Evolutionary conservation across 2,888 invertebrate species (phyloP).

Genomic region (Acholoe squamosa): DNA sequence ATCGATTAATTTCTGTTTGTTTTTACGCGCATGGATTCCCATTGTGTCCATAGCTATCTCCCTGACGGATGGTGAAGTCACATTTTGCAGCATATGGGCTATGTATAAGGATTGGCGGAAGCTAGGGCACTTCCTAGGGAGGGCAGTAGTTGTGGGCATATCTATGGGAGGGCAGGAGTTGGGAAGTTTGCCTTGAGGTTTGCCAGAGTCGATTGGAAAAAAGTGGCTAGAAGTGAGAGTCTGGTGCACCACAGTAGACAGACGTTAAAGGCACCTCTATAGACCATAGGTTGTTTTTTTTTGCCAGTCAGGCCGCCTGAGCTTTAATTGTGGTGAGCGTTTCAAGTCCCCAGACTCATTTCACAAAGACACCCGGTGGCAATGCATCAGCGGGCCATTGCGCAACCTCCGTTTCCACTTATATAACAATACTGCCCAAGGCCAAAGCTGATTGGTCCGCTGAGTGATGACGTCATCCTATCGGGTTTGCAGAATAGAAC

Average conservation of each 20-base stretch:
- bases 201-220: no score
- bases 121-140: no score
- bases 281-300: slow-evolving; percentile 39
- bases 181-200: background rate
- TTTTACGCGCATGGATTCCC: background rate
- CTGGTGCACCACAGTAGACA: slow-evolving; percentile 17
- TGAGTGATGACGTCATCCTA: slow-evolving; percentile 51
- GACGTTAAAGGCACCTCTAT: background rate
- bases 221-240: background rate
- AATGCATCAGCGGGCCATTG: background rate
- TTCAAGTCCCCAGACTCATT: slow-evolving; percentile 54
- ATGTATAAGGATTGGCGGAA: background rate
- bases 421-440: slow-evolving; percentile 38
- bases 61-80: no score
- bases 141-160: no score
- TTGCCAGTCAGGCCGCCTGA: background rate
- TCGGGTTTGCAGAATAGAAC: slow-evolving; percentile 50
- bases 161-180: background rate
- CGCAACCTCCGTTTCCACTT: slow-evolving; percentile 32
- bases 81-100: background rate
- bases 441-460: slow-evolving; percentile 35
- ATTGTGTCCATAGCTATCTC: background rate
- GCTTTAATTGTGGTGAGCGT: slow-evolving; percentile 30
- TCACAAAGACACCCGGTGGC: slow-evolving; percentile 31
- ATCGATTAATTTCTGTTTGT: no score